Evolutionary conservation across 2,797 vertebrate species (phyloP), one percentile per base, ranked within the genome.

Genomic region (Bradypodion ventrale): DNA sequence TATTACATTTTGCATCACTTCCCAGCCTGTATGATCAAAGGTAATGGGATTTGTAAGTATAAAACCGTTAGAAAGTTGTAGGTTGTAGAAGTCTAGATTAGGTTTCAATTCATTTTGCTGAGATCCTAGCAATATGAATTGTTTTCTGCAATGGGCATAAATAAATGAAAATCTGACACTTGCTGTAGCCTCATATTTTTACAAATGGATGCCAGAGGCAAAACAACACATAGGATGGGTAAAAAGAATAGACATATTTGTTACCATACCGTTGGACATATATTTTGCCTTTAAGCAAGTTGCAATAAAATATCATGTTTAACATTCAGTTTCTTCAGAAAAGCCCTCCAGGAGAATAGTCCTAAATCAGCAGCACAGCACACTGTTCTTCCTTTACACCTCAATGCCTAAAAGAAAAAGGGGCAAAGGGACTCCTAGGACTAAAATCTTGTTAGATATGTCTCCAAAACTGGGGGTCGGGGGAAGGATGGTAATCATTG

Each of bases 391-490:
- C 63, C 0, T 0, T 16, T 76, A 65, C n/a, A 85, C 56, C 4
- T 0, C 77, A 85, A 16, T 86, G 1, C 46, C 56, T 75, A 37
- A 85, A 87, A 85, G 76, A 82, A 81, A 82, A 29, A 70, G 78
- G 40, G 83, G 52, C 16, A 91, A 82, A 80, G 85, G 87, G 86
- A 40, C 27, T 89, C 7, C 72, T 82, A 40, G 76, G 87, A 69
- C 73, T 84, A 65, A 85, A 87, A 88, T 86, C 0, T 0, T 75
- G 68, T 69, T 82, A 65, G 80, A 83, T 79, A 84, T 46, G 66
- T 91, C 62, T 82, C 73, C 88, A 90, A 77, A 84, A 52, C 75
- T n/a, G 73, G 75, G 40, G 25, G 49, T n/a, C n/a, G n/a, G 87
- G 87, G 72, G 72, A 35, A 13, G 27, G 59, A 21, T 19, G 35